Percentiles rank a stretch among this genome's conserved stretches.
phyloP scores from a whole-genome alignment of 2,888 invertebrate species.

The Drosophila histrio region DNA sequence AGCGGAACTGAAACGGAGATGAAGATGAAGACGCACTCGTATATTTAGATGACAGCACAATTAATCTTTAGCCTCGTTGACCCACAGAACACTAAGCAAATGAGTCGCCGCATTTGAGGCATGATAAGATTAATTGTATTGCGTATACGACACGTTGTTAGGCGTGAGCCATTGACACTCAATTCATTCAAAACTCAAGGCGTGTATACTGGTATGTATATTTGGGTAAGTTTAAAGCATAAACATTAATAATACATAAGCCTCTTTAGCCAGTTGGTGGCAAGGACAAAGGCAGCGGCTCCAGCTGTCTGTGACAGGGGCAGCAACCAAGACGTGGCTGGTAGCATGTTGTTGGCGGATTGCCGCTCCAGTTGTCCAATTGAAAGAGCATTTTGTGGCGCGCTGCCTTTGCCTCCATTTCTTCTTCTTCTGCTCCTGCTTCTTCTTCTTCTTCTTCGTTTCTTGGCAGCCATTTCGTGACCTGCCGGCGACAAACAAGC shows the following conservation, averaged over 20 bases:
- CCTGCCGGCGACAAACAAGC: constrained; percentile 65
- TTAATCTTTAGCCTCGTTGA: constrained; percentile 51
- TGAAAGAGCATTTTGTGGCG: constrained; percentile 67
- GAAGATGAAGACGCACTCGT: constrained; percentile 5
- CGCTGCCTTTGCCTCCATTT: constrained; percentile 30
- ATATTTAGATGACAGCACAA: constrained; percentile 37
- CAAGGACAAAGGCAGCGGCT: constrained; percentile 50
- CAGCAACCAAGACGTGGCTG: constrained; percentile 22
- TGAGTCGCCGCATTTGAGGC: neutral
- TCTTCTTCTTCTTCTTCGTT: neutral
- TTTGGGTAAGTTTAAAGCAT: constrained; percentile 20
- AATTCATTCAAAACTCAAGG: constrained; percentile 41
- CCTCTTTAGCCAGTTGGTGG: neutral
- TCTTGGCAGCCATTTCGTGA: constrained; percentile 65
- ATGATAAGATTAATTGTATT: constrained; percentile 60
- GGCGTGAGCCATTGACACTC: constrained; percentile 63
- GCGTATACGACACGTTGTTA: constrained; percentile 48
- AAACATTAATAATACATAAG: constrained; percentile 59
- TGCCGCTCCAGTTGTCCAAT: constrained; percentile 69
- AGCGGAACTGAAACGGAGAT: constrained; percentile 13
- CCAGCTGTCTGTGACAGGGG: constrained; percentile 54
- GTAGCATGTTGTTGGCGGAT: constrained; percentile 32
- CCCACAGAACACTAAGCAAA: neutral
- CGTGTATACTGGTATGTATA: neutral
- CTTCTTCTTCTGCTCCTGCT: neutral